Percentiles rank a stretch among this genome's conserved stretches.
phyloP scores from a whole-genome alignment of 2,888 invertebrate species.

The Pegoplata infirma region DNA sequence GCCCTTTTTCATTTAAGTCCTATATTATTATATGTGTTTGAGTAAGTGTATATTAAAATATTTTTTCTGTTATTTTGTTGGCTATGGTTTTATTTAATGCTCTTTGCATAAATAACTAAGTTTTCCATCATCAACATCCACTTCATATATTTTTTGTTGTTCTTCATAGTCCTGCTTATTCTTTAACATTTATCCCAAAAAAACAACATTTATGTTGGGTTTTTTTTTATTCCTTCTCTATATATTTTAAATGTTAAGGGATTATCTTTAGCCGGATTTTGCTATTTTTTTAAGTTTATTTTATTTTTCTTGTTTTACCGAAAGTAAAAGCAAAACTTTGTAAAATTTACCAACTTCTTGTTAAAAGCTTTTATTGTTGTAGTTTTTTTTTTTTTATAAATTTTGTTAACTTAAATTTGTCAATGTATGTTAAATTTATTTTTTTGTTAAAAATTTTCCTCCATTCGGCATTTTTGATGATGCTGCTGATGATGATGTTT shows the following conservation, averaged over 20 bases:
- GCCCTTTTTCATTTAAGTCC: background rate
- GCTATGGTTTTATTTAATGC: slow-evolving; percentile 56
- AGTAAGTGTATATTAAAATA: background rate
- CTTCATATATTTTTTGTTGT: slow-evolving; percentile 20
- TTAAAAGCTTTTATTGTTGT: slow-evolving; percentile 51
- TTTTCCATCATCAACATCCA: slow-evolving; percentile 35
- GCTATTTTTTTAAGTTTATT: slow-evolving; percentile 6
- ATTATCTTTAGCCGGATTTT: slow-evolving; percentile 55
- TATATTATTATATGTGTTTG: background rate
- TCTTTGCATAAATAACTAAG: slow-evolving; percentile 60
- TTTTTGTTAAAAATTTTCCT: slow-evolving; percentile 13
- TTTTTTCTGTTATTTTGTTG: slow-evolving; percentile 18
- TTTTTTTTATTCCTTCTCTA: slow-evolving; percentile 12
- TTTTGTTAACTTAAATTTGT: background rate
- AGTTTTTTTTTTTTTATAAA: background rate
- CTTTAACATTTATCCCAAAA: slow-evolving; percentile 4
- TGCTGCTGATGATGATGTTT: slow-evolving; percentile 8
- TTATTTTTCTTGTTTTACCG: slow-evolving; percentile 3
- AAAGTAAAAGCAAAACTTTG: slow-evolving; percentile 61
- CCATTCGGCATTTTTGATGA: slow-evolving; percentile 39
- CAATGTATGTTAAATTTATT: slow-evolving; percentile 10
- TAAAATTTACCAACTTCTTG: slow-evolving; percentile 61
- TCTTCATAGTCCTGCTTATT: slow-evolving; percentile 15
- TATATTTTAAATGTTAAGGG: slow-evolving; percentile 50
- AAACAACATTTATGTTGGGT: background rate